Evolutionary conservation across 1,140 invertebrate genomes (phyloP).

Genomic region (Platorchestia sp.): DNA sequence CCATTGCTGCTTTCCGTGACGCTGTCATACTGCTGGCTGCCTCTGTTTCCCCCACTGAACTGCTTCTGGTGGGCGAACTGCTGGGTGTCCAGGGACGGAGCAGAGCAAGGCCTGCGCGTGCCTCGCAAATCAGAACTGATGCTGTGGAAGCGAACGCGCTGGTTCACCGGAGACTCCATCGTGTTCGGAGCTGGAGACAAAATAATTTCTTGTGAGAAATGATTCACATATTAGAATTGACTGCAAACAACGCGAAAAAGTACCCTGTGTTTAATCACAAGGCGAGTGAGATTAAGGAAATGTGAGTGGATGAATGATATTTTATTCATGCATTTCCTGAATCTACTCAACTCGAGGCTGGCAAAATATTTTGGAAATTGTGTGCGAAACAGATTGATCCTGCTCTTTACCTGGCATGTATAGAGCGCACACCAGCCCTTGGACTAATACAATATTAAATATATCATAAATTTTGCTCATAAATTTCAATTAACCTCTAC

Average conservation of each 20-base stretch:
- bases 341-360: no score
- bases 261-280: background rate
- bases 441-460: no score
- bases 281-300: background rate
- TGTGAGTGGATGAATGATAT: no score
- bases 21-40: conserved; percentile 43
- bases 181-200: conserved; percentile 7
- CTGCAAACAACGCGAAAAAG: background rate
- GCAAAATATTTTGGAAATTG: no score
- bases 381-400: no score
- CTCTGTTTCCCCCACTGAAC: conserved; percentile 17
- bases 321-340: no score
- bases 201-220: background rate
- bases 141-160: conserved; percentile 74
- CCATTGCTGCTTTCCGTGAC: conserved; percentile 49
- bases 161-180: conserved; percentile 64
- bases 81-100: conserved; percentile 56
- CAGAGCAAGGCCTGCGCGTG: conserved; percentile 60
- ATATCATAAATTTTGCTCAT: no score
- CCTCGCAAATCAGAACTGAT: conserved; percentile 71
- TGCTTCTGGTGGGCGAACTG: conserved; percentile 31
- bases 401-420: no score
- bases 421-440: no score
- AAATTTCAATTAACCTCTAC: no score
- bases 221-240: background rate